phyloP scores from a whole-genome alignment of 2,888 invertebrate genomes.

The Drosophila testacea region DNA sequence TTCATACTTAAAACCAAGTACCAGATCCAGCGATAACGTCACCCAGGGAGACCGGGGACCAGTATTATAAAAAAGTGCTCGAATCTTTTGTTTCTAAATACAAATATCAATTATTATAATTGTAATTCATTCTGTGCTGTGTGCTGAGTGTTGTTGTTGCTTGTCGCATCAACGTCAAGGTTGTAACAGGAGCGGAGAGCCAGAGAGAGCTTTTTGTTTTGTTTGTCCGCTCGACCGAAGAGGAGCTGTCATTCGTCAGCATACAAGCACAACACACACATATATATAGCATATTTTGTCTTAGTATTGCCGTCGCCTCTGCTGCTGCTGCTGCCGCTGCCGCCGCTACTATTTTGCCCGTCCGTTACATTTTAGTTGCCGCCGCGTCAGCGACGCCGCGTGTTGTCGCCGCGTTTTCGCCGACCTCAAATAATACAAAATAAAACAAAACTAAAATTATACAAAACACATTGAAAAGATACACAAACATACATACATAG shows the following conservation, averaged over 20 bases:
- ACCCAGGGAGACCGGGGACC: constrained; percentile 42
- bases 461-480: constrained; percentile 25
- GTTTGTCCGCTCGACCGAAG: constrained; percentile 53
- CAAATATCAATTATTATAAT: constrained; percentile 68
- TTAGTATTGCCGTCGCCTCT: constrained; percentile 47
- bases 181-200: constrained; percentile 55
- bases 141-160: constrained; percentile 9
- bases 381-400: constrained; percentile 62
- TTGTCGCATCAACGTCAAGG: constrained; percentile 50
- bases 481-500: constrained; percentile 12
- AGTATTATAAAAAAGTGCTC: constrained; percentile 70
- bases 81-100: constrained; percentile 69
- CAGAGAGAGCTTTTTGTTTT: constrained; percentile 35
- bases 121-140: constrained; percentile 49
- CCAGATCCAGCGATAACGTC: constrained; percentile 65
- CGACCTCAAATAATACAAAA: constrained; percentile 54
- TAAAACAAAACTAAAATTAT: constrained; percentile 39
- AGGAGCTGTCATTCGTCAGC: constrained; percentile 54
- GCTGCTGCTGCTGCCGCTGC: constrained; percentile 32
- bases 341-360: constrained; percentile 28
- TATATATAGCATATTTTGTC: constrained; percentile 38
- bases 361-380: constrained; percentile 65
- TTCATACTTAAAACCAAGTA: constrained; percentile 21
- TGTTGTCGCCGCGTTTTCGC: constrained; percentile 64
- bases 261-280: constrained; percentile 17